phyloP scores from a whole-genome alignment of 2,113 vertebrate species.

The Myodes glareolus region DNA sequence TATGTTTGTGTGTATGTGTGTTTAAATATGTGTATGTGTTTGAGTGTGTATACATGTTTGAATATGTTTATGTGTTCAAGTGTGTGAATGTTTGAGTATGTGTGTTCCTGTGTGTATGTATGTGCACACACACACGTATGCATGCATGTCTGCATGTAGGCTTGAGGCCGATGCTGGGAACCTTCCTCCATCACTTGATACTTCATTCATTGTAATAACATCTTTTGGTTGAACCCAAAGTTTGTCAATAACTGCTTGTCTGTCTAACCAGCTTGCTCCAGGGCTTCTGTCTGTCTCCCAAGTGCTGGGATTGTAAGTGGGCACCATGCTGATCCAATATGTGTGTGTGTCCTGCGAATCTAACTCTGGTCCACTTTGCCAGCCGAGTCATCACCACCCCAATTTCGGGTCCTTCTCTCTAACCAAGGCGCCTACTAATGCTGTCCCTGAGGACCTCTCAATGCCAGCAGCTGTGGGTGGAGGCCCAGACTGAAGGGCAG shows the following conservation, averaged over 20 bases:
- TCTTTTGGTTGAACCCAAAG: neutral
- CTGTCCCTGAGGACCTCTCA: neutral
- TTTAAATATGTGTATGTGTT: neutral
- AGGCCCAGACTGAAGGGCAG: neutral
- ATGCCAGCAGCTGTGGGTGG: neutral
- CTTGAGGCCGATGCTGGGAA: neutral
- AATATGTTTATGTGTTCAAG: neutral
- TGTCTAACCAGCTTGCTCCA: neutral
- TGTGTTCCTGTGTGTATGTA: neutral
- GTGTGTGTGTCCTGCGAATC: neutral
- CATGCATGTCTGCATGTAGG: neutral
- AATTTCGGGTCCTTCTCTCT: no score
- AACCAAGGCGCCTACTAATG: neutral
- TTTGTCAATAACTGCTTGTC: neutral
- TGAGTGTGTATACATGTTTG: neutral
- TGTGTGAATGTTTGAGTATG: neutral
- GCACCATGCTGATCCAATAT: neutral
- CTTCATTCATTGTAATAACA: accelerated
- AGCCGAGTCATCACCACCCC: neutral
- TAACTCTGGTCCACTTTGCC: neutral
- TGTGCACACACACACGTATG: no score
- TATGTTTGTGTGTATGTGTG: neutral
- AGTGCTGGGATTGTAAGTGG: neutral
- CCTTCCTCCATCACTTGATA: no score
- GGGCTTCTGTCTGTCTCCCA: neutral